Evolutionary conservation across 2,888 invertebrate species (phyloP).

Genomic region (Sinotaia quadrata): DNA sequence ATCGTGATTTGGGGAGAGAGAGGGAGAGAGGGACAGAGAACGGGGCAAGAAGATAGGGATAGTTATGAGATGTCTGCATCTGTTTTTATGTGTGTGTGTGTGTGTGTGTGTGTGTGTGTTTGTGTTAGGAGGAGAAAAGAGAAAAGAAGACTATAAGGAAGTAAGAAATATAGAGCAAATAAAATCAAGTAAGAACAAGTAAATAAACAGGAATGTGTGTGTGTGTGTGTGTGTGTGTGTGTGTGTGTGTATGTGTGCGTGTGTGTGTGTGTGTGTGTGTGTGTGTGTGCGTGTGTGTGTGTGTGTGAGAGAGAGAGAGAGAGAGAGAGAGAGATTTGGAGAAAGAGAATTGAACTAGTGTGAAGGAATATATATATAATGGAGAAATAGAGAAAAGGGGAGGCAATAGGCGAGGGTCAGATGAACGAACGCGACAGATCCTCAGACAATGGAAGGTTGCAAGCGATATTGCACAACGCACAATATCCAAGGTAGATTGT

Average conservation of each 20-base stretch:
- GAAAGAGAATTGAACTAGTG: background rate
- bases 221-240: slow-evolving; percentile 1
- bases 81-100: background rate
- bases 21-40: too few species aligned
- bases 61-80: background rate
- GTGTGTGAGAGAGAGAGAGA: background rate
- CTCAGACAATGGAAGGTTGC: too few species aligned
- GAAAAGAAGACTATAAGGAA: background rate
- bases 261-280: background rate
- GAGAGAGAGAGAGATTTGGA: background rate
- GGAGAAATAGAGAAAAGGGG: background rate
- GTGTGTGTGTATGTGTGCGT: background rate
- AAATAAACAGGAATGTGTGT: background rate
- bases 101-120: slow-evolving; percentile 2
- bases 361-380: background rate
- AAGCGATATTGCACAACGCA: too few species aligned
- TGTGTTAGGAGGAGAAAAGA: background rate
- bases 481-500: too few species aligned
- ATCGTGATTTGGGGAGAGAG: too few species aligned
- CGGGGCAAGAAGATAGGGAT: too few species aligned
- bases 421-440: too few species aligned
- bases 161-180: background rate
- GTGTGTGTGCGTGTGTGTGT: background rate
- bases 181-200: background rate
- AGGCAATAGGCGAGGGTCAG: background rate